A percentile compares a stretch with the other conserved stretches of the same genome.
These are phyloP conservation scores for Zapornia atra DNA, from an alignment of 2,113 vertebrate genomes.

Conservation along the genomic window DNA sequence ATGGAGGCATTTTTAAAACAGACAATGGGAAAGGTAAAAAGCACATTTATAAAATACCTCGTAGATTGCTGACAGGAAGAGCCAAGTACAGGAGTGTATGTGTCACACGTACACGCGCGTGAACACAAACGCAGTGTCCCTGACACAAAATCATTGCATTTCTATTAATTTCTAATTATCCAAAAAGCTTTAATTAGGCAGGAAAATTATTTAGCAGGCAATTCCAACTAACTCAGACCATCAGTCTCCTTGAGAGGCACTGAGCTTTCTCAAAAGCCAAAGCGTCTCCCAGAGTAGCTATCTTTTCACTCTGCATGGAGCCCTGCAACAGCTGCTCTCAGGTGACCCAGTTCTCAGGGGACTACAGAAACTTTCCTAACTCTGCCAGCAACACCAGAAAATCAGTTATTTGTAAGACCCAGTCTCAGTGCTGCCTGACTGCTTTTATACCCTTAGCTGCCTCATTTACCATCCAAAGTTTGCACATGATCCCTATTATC, in stretches of 20 bases:
- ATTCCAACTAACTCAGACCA: not conserved
- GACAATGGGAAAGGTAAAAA: constrained; percentile 35
- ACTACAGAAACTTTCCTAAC: not conserved
- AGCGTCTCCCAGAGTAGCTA: not conserved
- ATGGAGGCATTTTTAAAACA: constrained; percentile 37
- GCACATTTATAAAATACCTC: not conserved
- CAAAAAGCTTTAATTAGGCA: not conserved
- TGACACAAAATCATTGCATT: not conserved
- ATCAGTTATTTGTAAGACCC: not conserved
- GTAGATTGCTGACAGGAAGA: constrained; percentile 10
- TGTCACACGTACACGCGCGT: not conserved
- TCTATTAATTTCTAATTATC: not conserved
- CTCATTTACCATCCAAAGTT: not conserved
- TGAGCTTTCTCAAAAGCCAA: not conserved
- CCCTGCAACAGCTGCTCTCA: not conserved
- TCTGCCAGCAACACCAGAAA: not conserved
- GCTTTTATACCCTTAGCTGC: not conserved
- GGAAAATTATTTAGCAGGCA: not conserved
- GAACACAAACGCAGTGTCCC: not conserved
- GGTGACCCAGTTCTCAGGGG: not conserved
- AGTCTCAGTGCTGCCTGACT: not conserved
- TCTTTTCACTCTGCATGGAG: not conserved
- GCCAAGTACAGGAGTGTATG: not conserved
- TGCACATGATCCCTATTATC: not conserved
- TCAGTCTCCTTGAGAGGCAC: not conserved